A percentile compares a stretch with the other conserved stretches of the same genome.
Evolutionary conservation across 2,113 vertebrate species (phyloP).

Genomic region (Terrapene triunguis): DNA sequence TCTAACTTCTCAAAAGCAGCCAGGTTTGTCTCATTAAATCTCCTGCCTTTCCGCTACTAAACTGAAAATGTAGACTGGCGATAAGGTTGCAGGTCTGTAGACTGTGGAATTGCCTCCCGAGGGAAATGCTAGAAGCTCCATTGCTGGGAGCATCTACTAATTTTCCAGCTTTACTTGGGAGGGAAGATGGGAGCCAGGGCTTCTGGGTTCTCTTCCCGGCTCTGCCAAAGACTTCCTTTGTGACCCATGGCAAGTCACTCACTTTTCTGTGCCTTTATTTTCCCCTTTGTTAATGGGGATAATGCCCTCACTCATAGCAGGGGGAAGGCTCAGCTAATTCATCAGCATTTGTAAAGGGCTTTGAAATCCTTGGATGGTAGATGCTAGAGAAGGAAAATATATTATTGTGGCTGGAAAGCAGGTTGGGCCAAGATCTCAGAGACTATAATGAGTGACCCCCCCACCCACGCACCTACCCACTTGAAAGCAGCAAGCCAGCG

Average conservation of each 20-base stretch:
- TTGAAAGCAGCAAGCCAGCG: not conserved
- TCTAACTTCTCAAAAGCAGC: constrained; percentile 60
- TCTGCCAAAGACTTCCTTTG: rapidly evolving
- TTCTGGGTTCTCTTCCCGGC: not conserved
- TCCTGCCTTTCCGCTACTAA: constrained; percentile 71
- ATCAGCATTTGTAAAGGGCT: not conserved
- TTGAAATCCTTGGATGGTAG: not conserved
- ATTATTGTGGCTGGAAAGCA: not conserved
- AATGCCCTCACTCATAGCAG: not conserved
- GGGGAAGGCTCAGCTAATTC: not conserved
- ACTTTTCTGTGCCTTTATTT: not conserved
- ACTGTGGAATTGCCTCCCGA: constrained; percentile 41
- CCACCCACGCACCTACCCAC: no score
- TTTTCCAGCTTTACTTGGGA: constrained; percentile 56
- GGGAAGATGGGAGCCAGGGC: not conserved
- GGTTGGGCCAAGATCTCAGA: not conserved
- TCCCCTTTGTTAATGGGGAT: not conserved
- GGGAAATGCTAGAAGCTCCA: not conserved
- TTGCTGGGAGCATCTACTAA: constrained; percentile 35
- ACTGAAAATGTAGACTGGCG: constrained; percentile 64
- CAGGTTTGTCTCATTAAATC: constrained; percentile 69
- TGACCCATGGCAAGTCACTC: not conserved
- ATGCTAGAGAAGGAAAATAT: not conserved
- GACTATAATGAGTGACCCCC: not conserved
- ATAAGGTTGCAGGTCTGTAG: constrained; percentile 26